A percentile compares a stretch with the other conserved stretches of the same genome.
Evolutionary conservation across 2,797 vertebrate species (phyloP).

Genomic region (Prionace glauca): DNA sequence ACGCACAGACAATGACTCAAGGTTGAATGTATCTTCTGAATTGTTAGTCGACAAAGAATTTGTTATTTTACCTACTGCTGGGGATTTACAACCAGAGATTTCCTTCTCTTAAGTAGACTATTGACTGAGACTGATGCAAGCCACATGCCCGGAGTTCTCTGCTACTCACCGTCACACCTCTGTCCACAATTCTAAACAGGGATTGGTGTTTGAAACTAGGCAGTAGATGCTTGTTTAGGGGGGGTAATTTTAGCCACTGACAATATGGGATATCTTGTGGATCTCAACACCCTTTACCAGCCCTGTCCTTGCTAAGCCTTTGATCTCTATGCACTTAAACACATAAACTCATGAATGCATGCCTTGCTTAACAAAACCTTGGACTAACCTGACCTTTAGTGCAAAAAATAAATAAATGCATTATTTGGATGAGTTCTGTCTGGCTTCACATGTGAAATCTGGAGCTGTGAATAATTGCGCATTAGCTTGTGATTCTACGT

Average conservation of each 20-base stretch:
- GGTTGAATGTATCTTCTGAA: too few relatives aligned
- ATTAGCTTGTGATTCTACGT: neutral
- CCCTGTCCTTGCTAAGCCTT: neutral
- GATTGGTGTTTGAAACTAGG: neutral
- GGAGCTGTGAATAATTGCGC: neutral
- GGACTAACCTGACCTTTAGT: neutral
- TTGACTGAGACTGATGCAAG: too few relatives aligned
- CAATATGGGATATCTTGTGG: neutral
- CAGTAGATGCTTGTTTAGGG: neutral
- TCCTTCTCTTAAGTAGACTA: too few relatives aligned
- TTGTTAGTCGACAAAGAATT: too few relatives aligned
- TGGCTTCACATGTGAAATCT: neutral
- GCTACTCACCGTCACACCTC: too few relatives aligned
- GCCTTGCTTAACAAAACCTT: neutral
- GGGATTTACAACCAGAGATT: too few relatives aligned
- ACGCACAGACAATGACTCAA: too few relatives aligned
- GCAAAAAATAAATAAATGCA: neutral
- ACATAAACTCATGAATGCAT: neutral
- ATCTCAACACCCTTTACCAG: neutral
- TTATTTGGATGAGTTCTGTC: neutral
- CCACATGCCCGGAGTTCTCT: too few relatives aligned
- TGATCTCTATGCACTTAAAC: neutral
- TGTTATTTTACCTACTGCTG: too few relatives aligned
- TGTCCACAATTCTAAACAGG: neutral
- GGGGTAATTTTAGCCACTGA: neutral